Evolutionary conservation across 2,888 invertebrate genomes (phyloP), one percentile per base, ranked within the genome.

Genomic region (Drosophila barbarae): DNA sequence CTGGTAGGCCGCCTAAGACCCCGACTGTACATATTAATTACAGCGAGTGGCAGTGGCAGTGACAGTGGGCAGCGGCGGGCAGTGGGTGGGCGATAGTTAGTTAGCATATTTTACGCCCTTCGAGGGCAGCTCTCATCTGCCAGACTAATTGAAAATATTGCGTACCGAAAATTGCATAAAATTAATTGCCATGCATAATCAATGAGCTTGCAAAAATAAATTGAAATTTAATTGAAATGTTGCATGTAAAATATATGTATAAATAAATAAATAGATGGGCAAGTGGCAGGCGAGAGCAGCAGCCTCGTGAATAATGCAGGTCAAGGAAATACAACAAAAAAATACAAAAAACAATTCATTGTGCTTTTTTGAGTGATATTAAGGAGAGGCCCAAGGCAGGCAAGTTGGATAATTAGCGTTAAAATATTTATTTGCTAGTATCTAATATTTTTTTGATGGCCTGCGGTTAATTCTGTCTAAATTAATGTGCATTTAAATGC

Each of bases 151-250:
- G 57, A 64, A 67, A 74, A 63, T 57, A 52, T 67, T 32, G 39
- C 34, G 35, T 53, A 49, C 34, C 35, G 36, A 58, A 64, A 71
- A 59, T 38, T 50, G 58, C 66, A 66, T 50, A 58, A 53, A 57
- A 67, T 55, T 60, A 73, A 54, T 72, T 64, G 63, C 38, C 61
- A 46, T 47, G 55, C 50, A 61, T 61, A 55, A 57, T 67, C 42
- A 72, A 69, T 63, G 56, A 61, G 61, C 35, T 50, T 41, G 49
- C 51, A 68, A 59, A 71, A 54, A 56, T 66, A 71, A 71, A 72
- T 72, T 72, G 54, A 58, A 63, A 52, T 60, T 69, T 69, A 69
- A 69, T 69, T 69, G 69, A 51, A 58, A 67, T 63, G 44, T 44
- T 51, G 35, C 49, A 51, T 72, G 35, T 52, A 60, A 47, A 47